phyloP scores from a whole-genome alignment of 2,113 vertebrate genomes.

The Chiloscyllium plagiosum region DNA sequence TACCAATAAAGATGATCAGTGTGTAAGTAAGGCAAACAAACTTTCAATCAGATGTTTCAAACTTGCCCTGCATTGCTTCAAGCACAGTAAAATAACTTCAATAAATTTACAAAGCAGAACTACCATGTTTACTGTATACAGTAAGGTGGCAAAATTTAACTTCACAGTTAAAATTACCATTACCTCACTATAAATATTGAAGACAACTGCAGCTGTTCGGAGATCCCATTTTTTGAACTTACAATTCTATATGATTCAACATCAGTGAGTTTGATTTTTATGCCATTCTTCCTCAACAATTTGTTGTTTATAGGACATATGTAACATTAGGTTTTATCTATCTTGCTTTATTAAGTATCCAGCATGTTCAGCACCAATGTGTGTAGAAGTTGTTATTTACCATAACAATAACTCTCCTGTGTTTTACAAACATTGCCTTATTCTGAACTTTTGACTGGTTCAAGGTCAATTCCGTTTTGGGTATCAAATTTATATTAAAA shows the following conservation, averaged over 20 bases:
- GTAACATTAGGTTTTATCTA: background rate
- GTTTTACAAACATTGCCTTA: background rate
- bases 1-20: background rate
- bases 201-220: background rate
- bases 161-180: background rate
- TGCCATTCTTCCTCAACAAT: background rate
- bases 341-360: background rate
- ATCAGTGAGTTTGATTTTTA: background rate
- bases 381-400: background rate
- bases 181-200: background rate
- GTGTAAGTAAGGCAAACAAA: background rate
- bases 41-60: background rate
- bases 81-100: background rate
- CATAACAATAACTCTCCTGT: background rate
- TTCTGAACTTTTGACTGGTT: background rate
- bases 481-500: constrained; percentile 17
- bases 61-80: background rate
- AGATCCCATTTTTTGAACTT: background rate
- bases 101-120: background rate
- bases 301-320: background rate
- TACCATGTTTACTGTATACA: background rate
- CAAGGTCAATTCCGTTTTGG: background rate
- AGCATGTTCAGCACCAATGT: background rate
- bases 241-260: background rate
- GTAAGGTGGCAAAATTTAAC: background rate